Conservation (phyloP, 2,797 vertebrate genomes). For the Sphaeramia orbicularis region DNA sequence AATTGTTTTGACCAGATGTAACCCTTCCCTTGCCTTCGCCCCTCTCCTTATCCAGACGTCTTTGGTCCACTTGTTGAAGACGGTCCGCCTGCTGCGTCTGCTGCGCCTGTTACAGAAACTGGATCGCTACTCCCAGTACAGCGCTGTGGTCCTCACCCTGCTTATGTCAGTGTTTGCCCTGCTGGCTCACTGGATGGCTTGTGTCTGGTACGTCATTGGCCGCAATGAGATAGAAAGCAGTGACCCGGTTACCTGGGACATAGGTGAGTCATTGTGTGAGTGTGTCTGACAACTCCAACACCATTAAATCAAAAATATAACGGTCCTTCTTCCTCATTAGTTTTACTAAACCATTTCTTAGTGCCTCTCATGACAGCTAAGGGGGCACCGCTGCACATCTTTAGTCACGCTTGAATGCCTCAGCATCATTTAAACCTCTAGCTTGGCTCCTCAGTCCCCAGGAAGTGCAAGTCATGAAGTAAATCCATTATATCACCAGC, state of each 20-base stretch:
- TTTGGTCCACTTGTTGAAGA: constrained; percentile 94
- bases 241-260: constrained; percentile 93
- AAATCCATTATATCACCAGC: constrained; percentile 40
- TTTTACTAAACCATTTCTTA: constrained; percentile 2
- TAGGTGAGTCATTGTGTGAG: constrained; percentile 85
- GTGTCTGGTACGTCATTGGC: constrained; percentile 96
- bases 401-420: constrained; percentile 30
- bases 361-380: constrained; percentile 1
- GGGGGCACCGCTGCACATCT: not conserved
- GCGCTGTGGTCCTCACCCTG: constrained; percentile 94
- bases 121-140: constrained; percentile 97
- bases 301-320: constrained; percentile 7
- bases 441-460: constrained; percentile 16
- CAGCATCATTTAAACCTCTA: constrained; percentile 26
- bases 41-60: constrained; percentile 86
- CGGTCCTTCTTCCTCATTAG: constrained; percentile 7
- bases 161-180: constrained; percentile 96
- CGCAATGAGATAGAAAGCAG: constrained; percentile 92
- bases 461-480: constrained; percentile 51
- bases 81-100: constrained; percentile 91
- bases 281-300: constrained; percentile 5
- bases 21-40: no score
- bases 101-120: constrained; percentile 95
- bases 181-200: constrained; percentile 98
- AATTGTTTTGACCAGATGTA: no score